Evolutionary conservation across 2,888 invertebrate genomes (phyloP).

Genomic region (Drosophila subquinaria): DNA sequence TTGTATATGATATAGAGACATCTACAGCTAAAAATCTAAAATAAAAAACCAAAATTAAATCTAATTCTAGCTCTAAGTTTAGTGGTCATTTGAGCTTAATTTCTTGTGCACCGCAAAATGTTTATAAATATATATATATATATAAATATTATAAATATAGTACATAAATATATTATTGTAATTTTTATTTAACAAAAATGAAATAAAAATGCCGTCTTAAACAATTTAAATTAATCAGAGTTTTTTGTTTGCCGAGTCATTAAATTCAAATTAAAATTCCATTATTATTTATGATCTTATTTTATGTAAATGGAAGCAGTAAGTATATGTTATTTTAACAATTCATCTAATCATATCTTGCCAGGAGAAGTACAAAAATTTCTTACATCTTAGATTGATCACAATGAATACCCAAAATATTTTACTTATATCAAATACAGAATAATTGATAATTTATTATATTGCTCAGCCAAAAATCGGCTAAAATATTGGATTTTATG

Average conservation of each 20-base stretch:
- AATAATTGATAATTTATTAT: no score
- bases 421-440: background rate
- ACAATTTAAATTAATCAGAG: conserved; percentile 14
- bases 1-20: conserved; percentile 41
- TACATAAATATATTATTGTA: conserved; percentile 53
- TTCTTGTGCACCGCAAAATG: conserved; percentile 70
- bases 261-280: no score
- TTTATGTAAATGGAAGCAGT: background rate
- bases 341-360: no score
- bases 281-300: no score
- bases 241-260: background rate
- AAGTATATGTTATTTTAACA: background rate
- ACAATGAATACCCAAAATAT: background rate
- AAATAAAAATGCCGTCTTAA: conserved; percentile 79
- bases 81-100: conserved; percentile 55
- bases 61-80: conserved; percentile 45
- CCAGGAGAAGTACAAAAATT: background rate
- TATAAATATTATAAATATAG: conserved; percentile 40
- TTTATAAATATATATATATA: conserved; percentile 38
- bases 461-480: no score
- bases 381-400: background rate
- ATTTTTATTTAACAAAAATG: conserved; percentile 56
- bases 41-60: conserved; percentile 9
- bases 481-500: no score
- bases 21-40: conserved; percentile 14